Conservation (phyloP, 2,113 vertebrate genomes). For the Hippocampus comes region DNA sequence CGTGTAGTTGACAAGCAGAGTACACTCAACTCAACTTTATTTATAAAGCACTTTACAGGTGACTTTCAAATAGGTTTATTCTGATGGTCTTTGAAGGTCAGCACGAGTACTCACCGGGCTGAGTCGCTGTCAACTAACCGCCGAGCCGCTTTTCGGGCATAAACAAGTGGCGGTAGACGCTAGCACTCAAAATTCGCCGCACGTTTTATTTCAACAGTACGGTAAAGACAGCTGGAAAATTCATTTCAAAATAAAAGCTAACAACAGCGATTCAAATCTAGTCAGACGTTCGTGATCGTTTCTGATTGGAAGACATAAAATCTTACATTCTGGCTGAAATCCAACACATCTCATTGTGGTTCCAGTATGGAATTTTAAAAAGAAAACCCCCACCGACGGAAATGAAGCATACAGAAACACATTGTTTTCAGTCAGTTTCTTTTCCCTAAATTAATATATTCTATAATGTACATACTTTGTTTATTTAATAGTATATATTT, state of each 20-base stretch:
- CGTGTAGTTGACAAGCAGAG: not conserved
- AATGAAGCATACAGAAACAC: no score
- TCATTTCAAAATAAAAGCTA: not conserved
- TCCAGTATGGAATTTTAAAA: not conserved
- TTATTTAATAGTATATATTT: no score
- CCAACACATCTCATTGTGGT: not conserved
- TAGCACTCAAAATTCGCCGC: not conserved
- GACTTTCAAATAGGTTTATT: no score
- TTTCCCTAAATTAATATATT: no score
- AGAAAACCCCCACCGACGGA: no score
- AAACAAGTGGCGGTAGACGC: not conserved
- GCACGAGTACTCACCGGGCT: not conserved
- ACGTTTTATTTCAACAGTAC: not conserved
- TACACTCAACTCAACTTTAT: not conserved
- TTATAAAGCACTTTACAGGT: no score
- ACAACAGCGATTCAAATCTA: no score
- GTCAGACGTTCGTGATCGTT: not conserved
- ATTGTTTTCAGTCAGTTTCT: no score
- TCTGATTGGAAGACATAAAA: not conserved
- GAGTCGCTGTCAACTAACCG: no score
- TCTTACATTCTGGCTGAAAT: not conserved
- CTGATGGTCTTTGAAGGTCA: not conserved
- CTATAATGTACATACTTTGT: no score
- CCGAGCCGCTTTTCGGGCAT: no score
- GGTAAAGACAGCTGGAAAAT: not conserved